Base-by-base conservation (phyloP, 1,140 invertebrate genomes). In the Drosophila aff. region DNA sequence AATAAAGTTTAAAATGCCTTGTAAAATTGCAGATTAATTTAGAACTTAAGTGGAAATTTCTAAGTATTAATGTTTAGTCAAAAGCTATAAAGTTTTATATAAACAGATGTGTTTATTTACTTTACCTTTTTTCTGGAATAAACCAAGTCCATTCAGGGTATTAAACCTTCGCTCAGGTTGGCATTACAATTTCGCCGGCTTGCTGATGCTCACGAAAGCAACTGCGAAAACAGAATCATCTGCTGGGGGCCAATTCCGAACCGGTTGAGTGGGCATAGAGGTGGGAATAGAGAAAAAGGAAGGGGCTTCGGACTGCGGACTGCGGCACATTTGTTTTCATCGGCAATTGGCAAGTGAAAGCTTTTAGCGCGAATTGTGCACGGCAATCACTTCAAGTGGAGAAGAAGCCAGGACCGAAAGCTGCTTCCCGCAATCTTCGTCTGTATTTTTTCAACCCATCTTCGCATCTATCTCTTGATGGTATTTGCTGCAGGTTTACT, bases 271-370 rank as follows among this genome's bases (percentile, higher is more conserved):
- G 64, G 66, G 33, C 64, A 77, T 28, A 43, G 40, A 18, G 50
- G 23, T 55, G 62, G 41, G 55, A 36, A 43, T 43, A 28, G 63
- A 15, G 53, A 23, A n/a, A 16, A 23, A 33, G 40, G 41, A 11
- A 41, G 21, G 36, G 40, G 40, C 61, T 55, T 21, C 69, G n/a
- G 81, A 81, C 82, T 55, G 23, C 69, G n/a, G 81, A 81, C 82
- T 77, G 82, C 77, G 68, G 52, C 69, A 60, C 84, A 89, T 89
- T 89, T 89, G 84, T 90, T 90, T 90, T 79, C 84, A 89, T 85
- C 84, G 78, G 66, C 81, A 76, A 85, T 85, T 90, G 84, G 75
- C 74, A 79, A 90, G 78, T 81, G 85, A 85, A 89, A 89, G 85
- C 84, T 89, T 89, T 89, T 89, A 90, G 75, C 78, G 74, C 66